Percentiles rank a stretch among this genome's conserved stretches.
phyloP scores from a whole-genome alignment of 2,113 vertebrate species.

The Megaleporinus macrocephalus region DNA sequence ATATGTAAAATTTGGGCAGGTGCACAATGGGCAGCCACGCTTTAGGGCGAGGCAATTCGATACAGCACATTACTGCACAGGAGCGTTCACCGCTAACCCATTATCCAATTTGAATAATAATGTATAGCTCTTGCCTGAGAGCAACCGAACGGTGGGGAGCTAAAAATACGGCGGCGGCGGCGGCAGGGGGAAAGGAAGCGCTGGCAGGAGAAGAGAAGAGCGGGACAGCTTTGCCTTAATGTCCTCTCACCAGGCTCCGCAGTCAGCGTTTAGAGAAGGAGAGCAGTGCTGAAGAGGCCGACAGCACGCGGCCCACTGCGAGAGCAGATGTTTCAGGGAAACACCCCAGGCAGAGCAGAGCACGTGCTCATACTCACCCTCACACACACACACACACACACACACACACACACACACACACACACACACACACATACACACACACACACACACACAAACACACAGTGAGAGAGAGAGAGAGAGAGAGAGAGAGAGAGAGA shows the following conservation, averaged over 20 bases:
- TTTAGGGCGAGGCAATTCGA: conserved; percentile 41
- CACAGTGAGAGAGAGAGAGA: too few relatives aligned
- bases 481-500: too few relatives aligned
- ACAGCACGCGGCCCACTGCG: conserved; percentile 67
- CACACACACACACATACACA: too few relatives aligned
- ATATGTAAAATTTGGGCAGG: conserved; percentile 8
- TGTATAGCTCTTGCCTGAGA: conserved; percentile 28
- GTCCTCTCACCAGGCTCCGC: conserved; percentile 68
- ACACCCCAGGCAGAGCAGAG: conserved; percentile 61
- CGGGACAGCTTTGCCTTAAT: conserved; percentile 61
- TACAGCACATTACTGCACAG: conserved; percentile 34
- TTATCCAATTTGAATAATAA: conserved; percentile 59
- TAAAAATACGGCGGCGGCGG: conserved; percentile 24
- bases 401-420: conserved; percentile 6
- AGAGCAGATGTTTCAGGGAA: conserved; percentile 80
- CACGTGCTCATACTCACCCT: conserved; percentile 12
- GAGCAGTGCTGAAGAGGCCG: conserved; percentile 11
- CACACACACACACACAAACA: conserved; percentile 37
- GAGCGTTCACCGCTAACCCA: conserved; percentile 30
- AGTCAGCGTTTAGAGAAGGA: conserved; percentile 59
- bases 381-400: conserved; percentile 28
- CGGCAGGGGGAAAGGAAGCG: background rate
- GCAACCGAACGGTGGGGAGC: conserved; percentile 13
- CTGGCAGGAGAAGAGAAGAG: conserved; percentile 47
- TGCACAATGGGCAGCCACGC: conserved; percentile 30